A percentile compares a stretch with the other conserved stretches of the same genome.
phyloP scores from a whole-genome alignment of 1,140 invertebrate genomes.

The Panagrolaimus sp. region DNA sequence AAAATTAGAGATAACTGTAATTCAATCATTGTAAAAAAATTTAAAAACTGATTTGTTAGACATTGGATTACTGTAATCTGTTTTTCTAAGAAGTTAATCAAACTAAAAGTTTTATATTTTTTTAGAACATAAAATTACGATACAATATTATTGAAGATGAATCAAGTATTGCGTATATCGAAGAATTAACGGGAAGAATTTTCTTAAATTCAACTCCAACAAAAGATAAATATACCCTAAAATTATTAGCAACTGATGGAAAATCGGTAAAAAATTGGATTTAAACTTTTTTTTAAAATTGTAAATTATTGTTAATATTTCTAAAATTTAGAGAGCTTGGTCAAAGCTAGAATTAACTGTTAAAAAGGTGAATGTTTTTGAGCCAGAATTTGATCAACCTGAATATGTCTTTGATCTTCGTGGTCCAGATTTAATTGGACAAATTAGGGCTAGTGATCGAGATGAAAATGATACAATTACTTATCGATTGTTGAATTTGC shows the following conservation, averaged over 20 bases:
- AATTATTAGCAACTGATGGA: slow-evolving; percentile 14
- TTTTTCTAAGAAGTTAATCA: no score
- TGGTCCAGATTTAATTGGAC: slow-evolving; percentile 1
- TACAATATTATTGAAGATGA: slow-evolving; percentile 14
- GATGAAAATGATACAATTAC: slow-evolving; percentile 18
- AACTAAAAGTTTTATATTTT: background rate
- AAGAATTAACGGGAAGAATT: slow-evolving; percentile 12
- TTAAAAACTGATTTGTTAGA: no score
- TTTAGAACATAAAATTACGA: slow-evolving; percentile 10
- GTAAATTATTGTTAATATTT: no score
- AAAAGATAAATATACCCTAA: slow-evolving; percentile 1
- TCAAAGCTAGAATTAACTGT: slow-evolving; percentile 1
- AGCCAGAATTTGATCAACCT: slow-evolving; percentile 15
- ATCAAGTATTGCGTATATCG: background rate
- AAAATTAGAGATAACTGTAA: no score
- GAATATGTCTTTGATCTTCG: slow-evolving; percentile 8
- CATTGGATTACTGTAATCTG: no score
- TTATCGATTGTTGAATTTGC: slow-evolving; percentile 15
- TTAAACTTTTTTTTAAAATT: no score
- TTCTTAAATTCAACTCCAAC: slow-evolving; percentile 2
- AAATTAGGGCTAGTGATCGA: slow-evolving; percentile 9
- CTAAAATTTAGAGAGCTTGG: background rate
- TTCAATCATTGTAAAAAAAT: no score
- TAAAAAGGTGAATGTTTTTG: slow-evolving; percentile 14
- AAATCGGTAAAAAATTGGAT: no score